phyloP scores from a whole-genome alignment of 1,140 invertebrate species.

The Cecropterus lyciades region DNA sequence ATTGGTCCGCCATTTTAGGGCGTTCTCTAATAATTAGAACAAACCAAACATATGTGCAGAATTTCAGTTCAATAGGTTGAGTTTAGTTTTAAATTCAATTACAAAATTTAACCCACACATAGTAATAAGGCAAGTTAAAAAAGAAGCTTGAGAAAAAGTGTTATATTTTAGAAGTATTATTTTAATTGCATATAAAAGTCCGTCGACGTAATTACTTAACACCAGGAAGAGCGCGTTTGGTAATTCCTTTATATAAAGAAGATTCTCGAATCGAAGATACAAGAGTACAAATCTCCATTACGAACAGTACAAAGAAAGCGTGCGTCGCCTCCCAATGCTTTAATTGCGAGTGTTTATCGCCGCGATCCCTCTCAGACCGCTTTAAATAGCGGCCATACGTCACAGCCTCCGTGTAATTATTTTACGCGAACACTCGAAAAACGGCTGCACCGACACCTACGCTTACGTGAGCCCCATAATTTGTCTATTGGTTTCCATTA shows the following conservation, averaged over 20 bases:
- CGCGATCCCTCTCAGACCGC: conserved; percentile 71
- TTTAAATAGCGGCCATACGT: conserved; percentile 80
- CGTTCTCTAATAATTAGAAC: too few species aligned
- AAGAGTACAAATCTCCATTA: conserved; percentile 75
- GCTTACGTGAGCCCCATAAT: conserved; percentile 60
- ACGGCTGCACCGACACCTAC: conserved; percentile 53
- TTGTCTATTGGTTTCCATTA: conserved; percentile 67
- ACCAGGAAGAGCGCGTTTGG: conserved; percentile 7
- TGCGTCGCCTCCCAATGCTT: conserved; percentile 81
- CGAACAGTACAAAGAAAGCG: conserved; percentile 75
- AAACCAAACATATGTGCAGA: too few species aligned
- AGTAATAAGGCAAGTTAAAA: too few species aligned
- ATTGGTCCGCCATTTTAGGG: too few species aligned
- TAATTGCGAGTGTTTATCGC: conserved; percentile 81
- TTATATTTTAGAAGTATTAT: too few species aligned
- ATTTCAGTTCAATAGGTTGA: too few species aligned
- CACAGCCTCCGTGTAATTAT: conserved; percentile 78
- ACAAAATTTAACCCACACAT: too few species aligned
- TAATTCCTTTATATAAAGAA: too few species aligned
- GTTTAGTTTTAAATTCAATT: too few species aligned
- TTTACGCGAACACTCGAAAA: conserved; percentile 77
- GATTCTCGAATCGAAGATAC: conserved; percentile 6
- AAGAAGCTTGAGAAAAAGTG: too few species aligned
- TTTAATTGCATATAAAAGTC: too few species aligned
- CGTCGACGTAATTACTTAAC: too few species aligned